Evolutionary conservation across 2,113 vertebrate genomes (phyloP).

Genomic region (Chinchilla lanigera): DNA sequence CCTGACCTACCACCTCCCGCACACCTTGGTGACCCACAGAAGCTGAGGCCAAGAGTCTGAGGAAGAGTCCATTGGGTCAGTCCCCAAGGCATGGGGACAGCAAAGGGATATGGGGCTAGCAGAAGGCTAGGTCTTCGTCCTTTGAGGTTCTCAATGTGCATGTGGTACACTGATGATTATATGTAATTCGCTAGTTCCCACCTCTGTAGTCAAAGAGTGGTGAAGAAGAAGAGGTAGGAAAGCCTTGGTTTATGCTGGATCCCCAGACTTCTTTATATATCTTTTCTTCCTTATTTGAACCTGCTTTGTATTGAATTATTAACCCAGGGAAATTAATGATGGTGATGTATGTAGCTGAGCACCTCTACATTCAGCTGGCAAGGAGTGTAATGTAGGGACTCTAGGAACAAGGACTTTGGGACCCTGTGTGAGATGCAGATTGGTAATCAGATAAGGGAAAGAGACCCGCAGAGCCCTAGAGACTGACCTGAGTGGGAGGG

Average conservation of each 20-base stretch:
- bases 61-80: not conserved
- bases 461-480: not conserved
- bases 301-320: slow-evolving; percentile 22
- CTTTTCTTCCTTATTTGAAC: not conserved
- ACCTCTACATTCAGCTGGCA: not conserved
- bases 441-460: not conserved
- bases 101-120: not conserved
- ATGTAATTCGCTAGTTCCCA: not conserved
- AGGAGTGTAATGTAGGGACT: not conserved
- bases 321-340: not conserved
- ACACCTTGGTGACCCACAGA: not conserved
- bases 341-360: not conserved
- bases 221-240: not conserved
- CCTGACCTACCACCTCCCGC: not conserved
- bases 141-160: not conserved
- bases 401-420: not conserved
- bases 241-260: not conserved
- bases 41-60: not conserved
- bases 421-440: not conserved
- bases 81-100: not conserved
- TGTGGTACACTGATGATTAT: not conserved
- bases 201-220: not conserved
- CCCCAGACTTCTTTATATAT: not conserved
- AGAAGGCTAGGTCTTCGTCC: not conserved
- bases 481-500: not conserved